Evolutionary conservation across 2,113 vertebrate genomes (phyloP).

Genomic region (Leptodactylus fuscus): DNA sequence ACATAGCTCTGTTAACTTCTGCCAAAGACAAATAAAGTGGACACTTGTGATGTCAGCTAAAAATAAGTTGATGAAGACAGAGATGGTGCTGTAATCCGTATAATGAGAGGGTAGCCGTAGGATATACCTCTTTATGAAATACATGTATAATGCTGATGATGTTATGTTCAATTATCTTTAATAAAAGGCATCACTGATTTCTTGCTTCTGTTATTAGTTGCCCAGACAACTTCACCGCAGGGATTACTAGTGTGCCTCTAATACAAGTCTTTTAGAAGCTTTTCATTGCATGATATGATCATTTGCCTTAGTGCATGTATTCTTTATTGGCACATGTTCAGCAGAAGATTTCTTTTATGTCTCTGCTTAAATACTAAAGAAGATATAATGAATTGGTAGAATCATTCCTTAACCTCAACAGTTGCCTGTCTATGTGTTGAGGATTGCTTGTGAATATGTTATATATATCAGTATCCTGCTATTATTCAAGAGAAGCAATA

Average conservation of each 20-base stretch:
- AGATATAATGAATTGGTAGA: not conserved
- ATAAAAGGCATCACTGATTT: conserved; percentile 46
- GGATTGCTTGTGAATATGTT: not conserved
- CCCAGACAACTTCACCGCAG: conserved; percentile 36
- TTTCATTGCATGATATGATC: not conserved
- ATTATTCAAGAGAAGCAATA: not conserved
- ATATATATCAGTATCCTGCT: not conserved
- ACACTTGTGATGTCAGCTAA: not conserved
- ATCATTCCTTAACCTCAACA: not conserved
- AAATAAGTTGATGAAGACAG: not conserved
- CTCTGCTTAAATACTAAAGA: not conserved
- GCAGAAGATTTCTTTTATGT: not conserved
- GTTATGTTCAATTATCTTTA: conserved; percentile 48
- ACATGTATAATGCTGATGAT: conserved; percentile 25
- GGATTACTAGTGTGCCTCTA: not conserved
- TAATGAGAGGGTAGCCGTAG: conserved; percentile 15
- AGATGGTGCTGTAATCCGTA: not conserved
- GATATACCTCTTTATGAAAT: conserved; percentile 29
- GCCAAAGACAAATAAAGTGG: not conserved
- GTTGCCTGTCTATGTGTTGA: not conserved
- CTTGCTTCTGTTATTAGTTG: conserved; percentile 20
- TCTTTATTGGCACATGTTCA: not conserved
- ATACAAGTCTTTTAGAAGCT: not conserved
- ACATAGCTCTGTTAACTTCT: not conserved
- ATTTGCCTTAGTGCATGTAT: not conserved